Base-by-base conservation (phyloP, 2,888 invertebrate genomes). In the Caenorhabditis sulstoni region DNA sequence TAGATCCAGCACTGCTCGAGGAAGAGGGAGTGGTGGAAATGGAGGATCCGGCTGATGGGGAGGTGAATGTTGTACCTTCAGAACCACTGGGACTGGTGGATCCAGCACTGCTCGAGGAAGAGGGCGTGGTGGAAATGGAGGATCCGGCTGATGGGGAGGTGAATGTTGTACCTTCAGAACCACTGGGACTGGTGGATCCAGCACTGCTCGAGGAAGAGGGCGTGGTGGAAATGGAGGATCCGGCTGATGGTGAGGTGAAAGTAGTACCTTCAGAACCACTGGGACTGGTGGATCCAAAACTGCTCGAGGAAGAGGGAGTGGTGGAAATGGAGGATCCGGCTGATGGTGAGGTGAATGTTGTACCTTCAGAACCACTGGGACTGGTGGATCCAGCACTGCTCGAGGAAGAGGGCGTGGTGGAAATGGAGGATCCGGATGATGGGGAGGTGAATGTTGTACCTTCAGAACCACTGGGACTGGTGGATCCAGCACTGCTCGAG, bases 281-380 rank as follows among this genome's bases (percentile, higher is more conserved):
- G n/a, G 47, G 8, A n/a, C 11, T n/a, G 2, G 41, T 3, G 11
- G 41, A 8, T 41, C 41, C 41, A 3, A 11, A 8, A 3, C 14
- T 47, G 47, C 14, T 8, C 11, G 47, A 8, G 3, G 18, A 47
- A 3, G 16, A 18, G 4, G 47, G 47, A 16, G 18, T 8, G 18
- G 47, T 47, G 3, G 47, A 41, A 11, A 14, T 4, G 41, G 14
- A 14, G 41, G 41, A 14, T 3, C 41, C 14, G 11, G 12, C 11
- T 2, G 47, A 47, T 18, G 47, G 3, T 8, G 47, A 7, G 18
- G 14, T 16, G 2, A 47, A 9, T 16, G 47, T 47, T 7, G 47
- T 47, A 47, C 47, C 11, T 57, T 39, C 57, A 5, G 57, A 41
- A 39, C 39, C 11, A 37, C 41, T 39, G 16, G 57, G 9, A n/a